Evolutionary conservation across 2,797 vertebrate genomes (phyloP).

Genomic region (Cirrhinus mrigala): DNA sequence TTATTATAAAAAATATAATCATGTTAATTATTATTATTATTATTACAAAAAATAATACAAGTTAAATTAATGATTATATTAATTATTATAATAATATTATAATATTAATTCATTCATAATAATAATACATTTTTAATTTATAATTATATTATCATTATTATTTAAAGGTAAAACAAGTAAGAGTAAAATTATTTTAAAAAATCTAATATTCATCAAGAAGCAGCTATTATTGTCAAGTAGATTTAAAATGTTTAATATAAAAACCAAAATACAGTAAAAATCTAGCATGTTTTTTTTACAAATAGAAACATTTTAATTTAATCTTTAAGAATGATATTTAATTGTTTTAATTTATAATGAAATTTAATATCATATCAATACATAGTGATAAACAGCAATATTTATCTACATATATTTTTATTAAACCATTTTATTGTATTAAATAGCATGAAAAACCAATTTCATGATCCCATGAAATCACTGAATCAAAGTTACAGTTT

Average conservation of each 20-base stretch:
- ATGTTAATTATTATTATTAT: neutral
- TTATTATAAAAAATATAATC: no score
- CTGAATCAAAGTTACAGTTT: no score
- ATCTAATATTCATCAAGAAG: no score
- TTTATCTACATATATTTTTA: neutral
- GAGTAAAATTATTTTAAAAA: neutral
- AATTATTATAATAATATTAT: neutral
- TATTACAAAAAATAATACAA: no score
- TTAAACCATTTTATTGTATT: neutral
- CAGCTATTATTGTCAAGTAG: neutral
- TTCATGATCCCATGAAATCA: no score
- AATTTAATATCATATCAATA: neutral
- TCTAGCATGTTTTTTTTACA: neutral
- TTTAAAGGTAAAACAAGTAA: neutral
- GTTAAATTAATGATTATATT: no score
- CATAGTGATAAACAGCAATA: neutral
- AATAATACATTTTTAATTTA: neutral
- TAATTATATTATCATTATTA: neutral
- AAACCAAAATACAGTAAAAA: constrained; percentile 1
- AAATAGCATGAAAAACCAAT: neutral
- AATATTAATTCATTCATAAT: neutral
- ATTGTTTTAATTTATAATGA: neutral
- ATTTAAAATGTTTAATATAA: neutral
- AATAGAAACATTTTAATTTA: neutral
- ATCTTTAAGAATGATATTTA: neutral